Evolutionary conservation across 2,888 invertebrate genomes (phyloP).

Genomic region (Druceiella hillmani): DNA sequence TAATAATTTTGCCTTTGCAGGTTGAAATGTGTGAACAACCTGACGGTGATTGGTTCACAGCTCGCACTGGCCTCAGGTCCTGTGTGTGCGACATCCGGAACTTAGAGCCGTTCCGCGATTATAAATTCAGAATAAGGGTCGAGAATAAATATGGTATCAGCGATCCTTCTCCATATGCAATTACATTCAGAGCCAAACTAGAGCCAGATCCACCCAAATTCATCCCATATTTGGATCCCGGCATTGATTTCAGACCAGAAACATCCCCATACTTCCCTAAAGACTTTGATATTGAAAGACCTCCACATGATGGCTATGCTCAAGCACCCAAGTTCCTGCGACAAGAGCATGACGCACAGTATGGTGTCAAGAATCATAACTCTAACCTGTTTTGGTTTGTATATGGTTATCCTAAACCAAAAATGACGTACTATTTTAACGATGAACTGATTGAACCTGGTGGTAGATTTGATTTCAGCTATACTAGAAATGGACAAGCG

Average conservation of each 20-base stretch:
- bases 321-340: slow-evolving; percentile 84
- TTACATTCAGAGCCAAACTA: slow-evolving; percentile 72
- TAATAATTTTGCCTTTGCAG: too few relatives aligned
- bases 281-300: slow-evolving; percentile 86
- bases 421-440: slow-evolving; percentile 84
- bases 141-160: slow-evolving; percentile 96
- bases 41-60: slow-evolving; percentile 89
- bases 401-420: slow-evolving; percentile 94
- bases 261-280: slow-evolving; percentile 85
- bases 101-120: slow-evolving; percentile 89
- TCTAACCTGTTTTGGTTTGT: slow-evolving; percentile 90
- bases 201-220: slow-evolving; percentile 76
- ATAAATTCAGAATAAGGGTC: slow-evolving; percentile 91
- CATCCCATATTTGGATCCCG: slow-evolving; percentile 73
- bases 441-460: slow-evolving; percentile 77
- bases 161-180: slow-evolving; percentile 90
- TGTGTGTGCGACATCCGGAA: slow-evolving; percentile 87
- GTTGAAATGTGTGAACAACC: slow-evolving; percentile 91
- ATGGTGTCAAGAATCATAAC: slow-evolving; percentile 89
- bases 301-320: slow-evolving; percentile 77
- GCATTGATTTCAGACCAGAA: slow-evolving; percentile 78
- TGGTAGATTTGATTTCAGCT: slow-evolving; percentile 80
- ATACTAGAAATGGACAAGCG: slow-evolving; percentile 86
- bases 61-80: slow-evolving; percentile 77
- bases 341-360: slow-evolving; percentile 80